A percentile compares a stretch with the other conserved stretches of the same genome.
phyloP scores from a whole-genome alignment of 2,113 vertebrate species.

The Ia io region DNA sequence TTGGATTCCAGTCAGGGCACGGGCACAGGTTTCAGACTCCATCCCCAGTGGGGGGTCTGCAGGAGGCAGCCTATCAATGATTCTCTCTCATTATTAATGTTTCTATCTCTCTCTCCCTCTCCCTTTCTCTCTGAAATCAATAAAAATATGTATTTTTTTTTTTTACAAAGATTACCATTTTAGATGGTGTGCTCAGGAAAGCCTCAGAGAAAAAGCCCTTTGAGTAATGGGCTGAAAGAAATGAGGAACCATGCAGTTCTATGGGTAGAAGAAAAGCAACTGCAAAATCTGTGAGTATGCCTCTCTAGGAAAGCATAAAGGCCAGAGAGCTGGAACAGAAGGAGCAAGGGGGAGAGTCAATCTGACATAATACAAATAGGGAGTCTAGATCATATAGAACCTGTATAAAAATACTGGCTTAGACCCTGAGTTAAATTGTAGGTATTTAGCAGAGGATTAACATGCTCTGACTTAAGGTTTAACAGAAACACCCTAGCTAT shows the following conservation, averaged over 20 bases:
- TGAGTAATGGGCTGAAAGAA: background rate
- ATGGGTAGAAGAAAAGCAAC: background rate
- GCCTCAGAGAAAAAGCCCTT: background rate
- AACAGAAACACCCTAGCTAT: background rate
- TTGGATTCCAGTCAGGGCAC: too few species aligned
- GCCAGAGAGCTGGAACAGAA: background rate
- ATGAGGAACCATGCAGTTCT: background rate
- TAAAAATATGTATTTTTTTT: too few species aligned
- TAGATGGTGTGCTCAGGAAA: background rate
- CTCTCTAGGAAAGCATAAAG: background rate
- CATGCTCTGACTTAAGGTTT: background rate
- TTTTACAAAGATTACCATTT: background rate
- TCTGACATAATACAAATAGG: background rate
- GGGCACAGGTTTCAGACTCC: too few species aligned
- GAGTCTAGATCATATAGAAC: background rate
- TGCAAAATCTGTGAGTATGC: background rate
- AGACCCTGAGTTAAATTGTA: background rate
- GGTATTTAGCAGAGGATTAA: background rate
- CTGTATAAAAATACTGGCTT: background rate
- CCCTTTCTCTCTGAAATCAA: too few species aligned
- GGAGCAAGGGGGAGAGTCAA: background rate
- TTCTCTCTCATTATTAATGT: too few species aligned
- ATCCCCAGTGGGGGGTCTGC: too few species aligned
- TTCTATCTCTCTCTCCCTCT: too few species aligned
- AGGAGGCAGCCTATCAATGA: too few species aligned